phyloP scores from a whole-genome alignment of 2,113 vertebrate species.

The Anser cygnoides region DNA sequence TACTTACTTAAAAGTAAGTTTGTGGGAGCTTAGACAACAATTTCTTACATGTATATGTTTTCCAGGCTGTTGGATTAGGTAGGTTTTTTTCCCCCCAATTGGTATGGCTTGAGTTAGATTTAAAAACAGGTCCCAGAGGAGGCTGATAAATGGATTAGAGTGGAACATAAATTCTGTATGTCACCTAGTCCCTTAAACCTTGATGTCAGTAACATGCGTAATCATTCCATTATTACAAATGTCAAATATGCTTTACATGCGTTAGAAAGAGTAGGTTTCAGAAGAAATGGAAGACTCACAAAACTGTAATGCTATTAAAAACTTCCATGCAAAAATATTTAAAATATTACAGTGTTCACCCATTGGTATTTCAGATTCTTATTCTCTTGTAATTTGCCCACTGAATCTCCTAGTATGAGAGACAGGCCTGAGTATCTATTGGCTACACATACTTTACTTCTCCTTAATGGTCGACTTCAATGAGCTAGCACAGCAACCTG shows the following conservation, averaged over 20 bases:
- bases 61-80: slow-evolving; percentile 26
- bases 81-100: neutral
- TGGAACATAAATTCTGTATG: slow-evolving; percentile 72
- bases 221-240: slow-evolving; percentile 73
- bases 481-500: neutral
- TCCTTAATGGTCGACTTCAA: neutral
- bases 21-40: neutral
- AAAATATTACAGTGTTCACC: neutral
- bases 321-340: neutral
- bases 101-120: slow-evolving; percentile 65
- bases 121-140: slow-evolving; percentile 68
- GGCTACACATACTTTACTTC: neutral
- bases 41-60: slow-evolving; percentile 31
- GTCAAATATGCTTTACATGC: slow-evolving; percentile 69
- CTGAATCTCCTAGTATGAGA: neutral
- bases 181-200: slow-evolving; percentile 70
- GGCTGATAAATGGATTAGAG: slow-evolving; percentile 73
- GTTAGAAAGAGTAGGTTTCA: slow-evolving; percentile 44
- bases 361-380: neutral
- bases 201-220: slow-evolving; percentile 74
- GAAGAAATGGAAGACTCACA: slow-evolving; percentile 41
- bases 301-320: slow-evolving; percentile 22
- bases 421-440: neutral
- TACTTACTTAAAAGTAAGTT: neutral
- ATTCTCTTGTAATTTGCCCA: neutral